A percentile compares a stretch with the other conserved stretches of the same genome.
phyloP scores from a whole-genome alignment of 1,140 invertebrate species.

The Brachionus rotundiformis region DNA sequence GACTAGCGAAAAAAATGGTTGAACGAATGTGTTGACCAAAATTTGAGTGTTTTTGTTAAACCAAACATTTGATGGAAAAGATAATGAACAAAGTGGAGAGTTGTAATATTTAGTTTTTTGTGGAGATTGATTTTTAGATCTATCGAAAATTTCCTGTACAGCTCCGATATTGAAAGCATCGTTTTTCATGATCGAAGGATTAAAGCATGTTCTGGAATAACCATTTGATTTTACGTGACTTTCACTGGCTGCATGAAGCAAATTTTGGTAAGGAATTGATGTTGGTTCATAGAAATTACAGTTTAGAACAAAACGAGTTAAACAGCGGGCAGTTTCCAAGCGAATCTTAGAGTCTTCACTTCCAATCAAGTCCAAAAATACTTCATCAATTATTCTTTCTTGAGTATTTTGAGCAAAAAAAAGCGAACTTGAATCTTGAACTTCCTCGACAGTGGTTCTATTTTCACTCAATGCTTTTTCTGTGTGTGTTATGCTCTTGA shows the following conservation, averaged over 20 bases:
- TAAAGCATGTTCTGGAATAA: neutral
- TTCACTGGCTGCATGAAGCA: neutral
- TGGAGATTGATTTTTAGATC: neutral
- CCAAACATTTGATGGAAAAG: conserved; percentile 15
- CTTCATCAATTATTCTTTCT: conserved; percentile 68
- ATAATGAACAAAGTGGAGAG: conserved; percentile 14
- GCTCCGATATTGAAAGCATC: conserved; percentile 35
- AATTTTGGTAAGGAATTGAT: conserved; percentile 23
- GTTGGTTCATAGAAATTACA: conserved; percentile 9
- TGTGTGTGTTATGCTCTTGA: conserved; percentile 62
- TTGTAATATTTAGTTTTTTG: conserved; percentile 14
- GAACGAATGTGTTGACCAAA: conserved; percentile 35
- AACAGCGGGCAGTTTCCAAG: conserved; percentile 70
- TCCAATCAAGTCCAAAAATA: conserved; percentile 70
- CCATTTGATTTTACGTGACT: neutral
- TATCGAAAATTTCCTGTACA: neutral
- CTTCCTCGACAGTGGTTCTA: conserved; percentile 55
- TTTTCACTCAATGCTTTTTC: conserved; percentile 56
- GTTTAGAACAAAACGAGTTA: conserved; percentile 70
- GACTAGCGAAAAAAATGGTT: conserved; percentile 39
- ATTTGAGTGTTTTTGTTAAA: conserved; percentile 11
- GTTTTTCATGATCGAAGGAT: neutral
- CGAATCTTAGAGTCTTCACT: conserved; percentile 79
- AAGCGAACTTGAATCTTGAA: neutral
- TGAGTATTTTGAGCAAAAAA: conserved; percentile 61